Evolutionary conservation across 1,140 invertebrate species (phyloP).

Genomic region (Vanessa tameamea): DNA sequence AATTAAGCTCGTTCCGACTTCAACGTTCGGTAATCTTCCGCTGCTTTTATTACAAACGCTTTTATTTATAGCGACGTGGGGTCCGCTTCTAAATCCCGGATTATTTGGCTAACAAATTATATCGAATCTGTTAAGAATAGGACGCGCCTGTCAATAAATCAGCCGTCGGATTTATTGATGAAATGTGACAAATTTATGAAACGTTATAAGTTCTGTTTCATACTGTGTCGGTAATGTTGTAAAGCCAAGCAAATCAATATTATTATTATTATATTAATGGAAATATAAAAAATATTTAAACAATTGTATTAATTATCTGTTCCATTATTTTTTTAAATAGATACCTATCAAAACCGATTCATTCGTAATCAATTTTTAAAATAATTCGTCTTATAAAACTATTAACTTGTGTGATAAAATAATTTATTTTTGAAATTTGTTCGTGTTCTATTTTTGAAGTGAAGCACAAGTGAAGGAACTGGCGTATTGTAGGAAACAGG

Average conservation of each 20-base stretch:
- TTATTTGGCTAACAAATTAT: slow-evolving; percentile 79
- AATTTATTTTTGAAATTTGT: slow-evolving; percentile 2
- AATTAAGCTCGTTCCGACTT: slow-evolving; percentile 71
- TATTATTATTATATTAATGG: background rate
- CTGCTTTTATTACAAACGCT: slow-evolving; percentile 69
- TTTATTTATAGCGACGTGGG: slow-evolving; percentile 73
- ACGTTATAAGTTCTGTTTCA: slow-evolving; percentile 46
- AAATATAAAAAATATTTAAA: too few species aligned
- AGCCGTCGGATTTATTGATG: slow-evolving; percentile 70
- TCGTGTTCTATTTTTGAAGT: slow-evolving; percentile 24
- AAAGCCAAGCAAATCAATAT: background rate
- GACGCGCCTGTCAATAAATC: slow-evolving; percentile 74
- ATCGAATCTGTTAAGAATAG: slow-evolving; percentile 75
- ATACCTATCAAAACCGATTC: too few species aligned
- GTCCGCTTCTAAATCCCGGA: slow-evolving; percentile 71
- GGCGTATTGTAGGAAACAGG: slow-evolving; percentile 46
- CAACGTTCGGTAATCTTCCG: slow-evolving; percentile 64
- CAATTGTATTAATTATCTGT: too few species aligned
- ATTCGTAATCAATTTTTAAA: too few species aligned
- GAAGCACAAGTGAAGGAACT: slow-evolving; percentile 34
- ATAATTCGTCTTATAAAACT: too few species aligned
- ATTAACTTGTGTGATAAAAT: background rate
- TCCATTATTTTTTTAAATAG: too few species aligned
- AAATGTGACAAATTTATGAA: slow-evolving; percentile 64
- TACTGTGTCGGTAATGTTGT: slow-evolving; percentile 33